Conservation (phyloP, 2,888 invertebrate species). For the Ichneumon xanthorius region DNA sequence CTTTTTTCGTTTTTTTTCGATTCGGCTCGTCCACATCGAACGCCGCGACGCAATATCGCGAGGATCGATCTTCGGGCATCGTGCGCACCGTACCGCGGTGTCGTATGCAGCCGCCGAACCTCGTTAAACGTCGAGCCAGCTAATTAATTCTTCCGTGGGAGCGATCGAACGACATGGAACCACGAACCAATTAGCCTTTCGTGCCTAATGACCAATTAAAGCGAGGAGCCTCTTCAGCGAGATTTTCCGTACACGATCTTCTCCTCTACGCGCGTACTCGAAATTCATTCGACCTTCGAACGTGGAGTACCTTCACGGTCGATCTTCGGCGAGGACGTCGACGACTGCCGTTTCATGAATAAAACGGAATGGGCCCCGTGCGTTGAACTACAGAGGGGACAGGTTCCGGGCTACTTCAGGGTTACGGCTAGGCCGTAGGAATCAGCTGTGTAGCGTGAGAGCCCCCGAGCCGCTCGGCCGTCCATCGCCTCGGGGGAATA, state of each 20-base stretch:
- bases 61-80: constrained; percentile 54
- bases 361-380: constrained; percentile 24
- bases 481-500: constrained; percentile 32
- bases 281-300: constrained; percentile 44
- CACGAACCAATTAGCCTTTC: constrained; percentile 65
- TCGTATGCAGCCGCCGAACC: constrained; percentile 18
- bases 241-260: neutral
- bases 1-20: constrained; percentile 8
- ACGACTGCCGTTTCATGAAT: constrained; percentile 11
- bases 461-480: constrained; percentile 31
- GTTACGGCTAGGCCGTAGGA: constrained; percentile 11
- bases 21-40: constrained; percentile 22
- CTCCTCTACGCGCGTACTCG: neutral
- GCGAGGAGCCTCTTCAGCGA: constrained; percentile 5
- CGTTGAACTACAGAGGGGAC: constrained; percentile 43
- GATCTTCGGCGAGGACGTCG: neutral
- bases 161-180: constrained; percentile 59
- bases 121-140: constrained; percentile 57
- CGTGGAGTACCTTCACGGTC: constrained; percentile 30
- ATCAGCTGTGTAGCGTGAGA: constrained; percentile 36
- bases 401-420: constrained; percentile 54
- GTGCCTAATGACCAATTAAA: constrained; percentile 54
- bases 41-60: constrained; percentile 37
- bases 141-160: constrained; percentile 67
- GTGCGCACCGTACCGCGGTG: neutral